Percentiles rank a stretch among this genome's conserved stretches.
These are phyloP conservation scores for Tetropium fuscum DNA, from an alignment of 2,888 invertebrate genomes.

Conservation along the genomic window DNA sequence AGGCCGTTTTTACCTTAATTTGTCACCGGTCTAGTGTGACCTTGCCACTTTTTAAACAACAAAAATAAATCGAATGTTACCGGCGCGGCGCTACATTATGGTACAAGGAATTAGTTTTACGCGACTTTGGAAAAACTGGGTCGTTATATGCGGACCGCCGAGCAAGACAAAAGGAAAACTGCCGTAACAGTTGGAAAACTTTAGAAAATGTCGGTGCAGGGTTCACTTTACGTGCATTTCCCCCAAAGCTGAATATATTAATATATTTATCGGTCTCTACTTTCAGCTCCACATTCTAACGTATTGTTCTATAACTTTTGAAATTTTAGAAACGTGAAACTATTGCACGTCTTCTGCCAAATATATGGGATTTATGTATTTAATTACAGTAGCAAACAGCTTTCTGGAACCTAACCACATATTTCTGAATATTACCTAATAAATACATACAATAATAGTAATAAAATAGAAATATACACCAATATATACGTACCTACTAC, in stretches of 20 bases:
- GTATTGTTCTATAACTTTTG: no score
- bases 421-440: no score
- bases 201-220: constrained; percentile 15
- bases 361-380: no score
- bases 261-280: no score
- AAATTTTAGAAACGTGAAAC: no score
- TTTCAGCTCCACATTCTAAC: no score
- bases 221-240: constrained; percentile 25
- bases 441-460: no score
- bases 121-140: constrained; percentile 21
- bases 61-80: constrained; percentile 39
- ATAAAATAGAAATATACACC: no score
- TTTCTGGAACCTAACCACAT: no score
- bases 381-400: no score
- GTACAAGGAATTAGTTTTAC: constrained; percentile 30
- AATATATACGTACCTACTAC: no score
- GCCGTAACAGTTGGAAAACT: constrained; percentile 16
- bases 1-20: constrained; percentile 43
- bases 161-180: constrained; percentile 24
- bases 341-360: no score
- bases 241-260: constrained; percentile 21
- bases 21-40: constrained; percentile 45
- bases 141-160: constrained; percentile 15
- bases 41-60: constrained; percentile 36
- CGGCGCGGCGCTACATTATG: constrained; percentile 28